Evolutionary conservation across 2,113 vertebrate genomes (phyloP), one percentile per base, ranked within the genome.

Genomic region (Lepisosteus oculatus): DNA sequence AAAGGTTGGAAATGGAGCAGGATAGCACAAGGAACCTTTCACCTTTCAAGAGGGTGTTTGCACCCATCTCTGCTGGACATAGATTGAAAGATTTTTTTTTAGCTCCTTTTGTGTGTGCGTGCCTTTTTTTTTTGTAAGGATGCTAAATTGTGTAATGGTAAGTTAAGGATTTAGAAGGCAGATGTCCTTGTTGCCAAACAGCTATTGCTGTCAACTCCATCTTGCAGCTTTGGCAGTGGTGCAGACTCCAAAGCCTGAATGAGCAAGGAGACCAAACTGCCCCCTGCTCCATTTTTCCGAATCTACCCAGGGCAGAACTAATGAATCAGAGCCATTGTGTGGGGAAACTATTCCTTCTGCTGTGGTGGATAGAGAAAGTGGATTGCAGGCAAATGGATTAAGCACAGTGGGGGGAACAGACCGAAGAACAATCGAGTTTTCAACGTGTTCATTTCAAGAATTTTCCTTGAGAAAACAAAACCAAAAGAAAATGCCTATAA

Each of bases 291-390:
- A 51, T 51, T 51, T 51, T 51, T 5, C 47, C 47, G 5, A 51
- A 75, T 85, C 76, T 83, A 78, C 80, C 77, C 70, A 71, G 78
- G 79, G 83, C 81, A 76, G 65, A 73, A 81, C 72, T 76, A 81
- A 69, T 83, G 80, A 90, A 87, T 84, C 77, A 79, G 81, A 75
- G 74, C 47, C 29, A 74, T 80, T 80, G 76, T 85, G 77, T 73
- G 78, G 73, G 70, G 76, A 80, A 65, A 72, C 61, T 11, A 3
- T 64, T 14, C 45, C 29, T 8, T 55, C 44, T 17, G 41, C 86
- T 79, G 85, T 83, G 79, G 77, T 81, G 79, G 85, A 85, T 80
- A 85, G 88, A 85, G 84, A 89, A 86, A 89, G 85, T 79, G 81
- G 76, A 87, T 83, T 85, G 79, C 73, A 77, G 83, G 77, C 83